These are phyloP conservation scores for Chunga burmeisteri DNA, from an alignment of 2,113 vertebrate genomes.

Conservation along the genomic window DNA sequence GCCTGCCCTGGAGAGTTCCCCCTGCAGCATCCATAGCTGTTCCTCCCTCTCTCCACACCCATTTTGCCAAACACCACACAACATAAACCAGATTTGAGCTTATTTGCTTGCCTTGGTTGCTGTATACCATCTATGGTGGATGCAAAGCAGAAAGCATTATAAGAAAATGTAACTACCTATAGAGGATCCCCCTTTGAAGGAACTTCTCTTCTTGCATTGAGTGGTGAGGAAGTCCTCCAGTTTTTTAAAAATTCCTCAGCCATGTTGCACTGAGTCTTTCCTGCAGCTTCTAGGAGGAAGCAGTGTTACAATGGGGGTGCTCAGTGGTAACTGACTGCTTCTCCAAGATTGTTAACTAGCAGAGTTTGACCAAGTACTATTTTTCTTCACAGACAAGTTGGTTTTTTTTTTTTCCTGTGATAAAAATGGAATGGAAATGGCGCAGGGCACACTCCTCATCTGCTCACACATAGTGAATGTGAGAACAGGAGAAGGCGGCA, in stretches of 20 bases:
- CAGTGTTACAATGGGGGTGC: not conserved
- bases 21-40: not conserved
- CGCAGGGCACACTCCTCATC: not conserved
- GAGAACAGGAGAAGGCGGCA: not conserved
- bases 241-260: not conserved
- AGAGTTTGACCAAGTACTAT: not conserved
- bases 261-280: not conserved
- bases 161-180: not conserved
- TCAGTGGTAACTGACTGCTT: not conserved
- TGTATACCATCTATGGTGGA: too few relatives aligned
- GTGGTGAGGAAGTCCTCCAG: not conserved
- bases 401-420: not conserved
- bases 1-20: not conserved
- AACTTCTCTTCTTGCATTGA: not conserved
- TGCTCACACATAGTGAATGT: not conserved
- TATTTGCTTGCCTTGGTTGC: not conserved
- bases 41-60: not conserved
- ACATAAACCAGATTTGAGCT: not conserved
- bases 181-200: not conserved
- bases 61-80: not conserved
- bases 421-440: not conserved
- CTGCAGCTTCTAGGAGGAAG: not conserved
- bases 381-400: not conserved
- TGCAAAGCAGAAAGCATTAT: not conserved
- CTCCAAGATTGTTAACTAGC: not conserved